Conservation (phyloP, 2,113 vertebrate genomes). For the Otolemur garnettii region DNA sequence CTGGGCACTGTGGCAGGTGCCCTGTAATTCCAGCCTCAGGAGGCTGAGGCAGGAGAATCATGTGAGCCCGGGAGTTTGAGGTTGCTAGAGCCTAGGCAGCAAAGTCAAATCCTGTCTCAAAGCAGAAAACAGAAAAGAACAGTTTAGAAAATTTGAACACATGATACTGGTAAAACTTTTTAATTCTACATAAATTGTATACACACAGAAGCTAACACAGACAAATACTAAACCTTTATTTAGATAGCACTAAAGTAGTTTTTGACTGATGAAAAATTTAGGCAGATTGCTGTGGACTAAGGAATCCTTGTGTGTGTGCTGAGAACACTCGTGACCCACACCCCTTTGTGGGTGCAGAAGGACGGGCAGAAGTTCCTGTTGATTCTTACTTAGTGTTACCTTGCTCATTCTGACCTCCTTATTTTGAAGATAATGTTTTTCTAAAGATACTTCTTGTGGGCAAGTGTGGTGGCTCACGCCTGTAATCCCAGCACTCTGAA, state of each 20-base stretch:
- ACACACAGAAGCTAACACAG: background rate
- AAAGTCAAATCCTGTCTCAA: too few relatives aligned
- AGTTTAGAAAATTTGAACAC: background rate
- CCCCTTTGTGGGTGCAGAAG: background rate
- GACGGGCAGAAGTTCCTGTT: background rate
- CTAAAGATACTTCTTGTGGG: too few relatives aligned
- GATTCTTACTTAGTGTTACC: rapidly evolving
- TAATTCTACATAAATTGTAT: background rate
- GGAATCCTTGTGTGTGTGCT: rapidly evolving
- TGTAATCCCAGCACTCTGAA: too few relatives aligned
- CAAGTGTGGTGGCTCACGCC: too few relatives aligned
- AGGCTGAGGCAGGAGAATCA: too few relatives aligned
- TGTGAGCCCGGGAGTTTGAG: too few relatives aligned
- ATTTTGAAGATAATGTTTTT: background rate
- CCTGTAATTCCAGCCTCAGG: too few relatives aligned
- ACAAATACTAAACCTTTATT: background rate
- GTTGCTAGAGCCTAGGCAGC: too few relatives aligned
- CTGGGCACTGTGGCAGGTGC: too few relatives aligned
- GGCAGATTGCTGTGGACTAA: rapidly evolving
- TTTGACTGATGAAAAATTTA: background rate
- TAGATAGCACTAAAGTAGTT: background rate
- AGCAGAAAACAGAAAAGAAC: background rate
- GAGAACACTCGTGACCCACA: background rate
- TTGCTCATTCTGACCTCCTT: background rate
- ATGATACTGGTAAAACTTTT: background rate